Conservation (phyloP, 2,113 vertebrate genomes). For the Dendropsophus ebraccatus region DNA sequence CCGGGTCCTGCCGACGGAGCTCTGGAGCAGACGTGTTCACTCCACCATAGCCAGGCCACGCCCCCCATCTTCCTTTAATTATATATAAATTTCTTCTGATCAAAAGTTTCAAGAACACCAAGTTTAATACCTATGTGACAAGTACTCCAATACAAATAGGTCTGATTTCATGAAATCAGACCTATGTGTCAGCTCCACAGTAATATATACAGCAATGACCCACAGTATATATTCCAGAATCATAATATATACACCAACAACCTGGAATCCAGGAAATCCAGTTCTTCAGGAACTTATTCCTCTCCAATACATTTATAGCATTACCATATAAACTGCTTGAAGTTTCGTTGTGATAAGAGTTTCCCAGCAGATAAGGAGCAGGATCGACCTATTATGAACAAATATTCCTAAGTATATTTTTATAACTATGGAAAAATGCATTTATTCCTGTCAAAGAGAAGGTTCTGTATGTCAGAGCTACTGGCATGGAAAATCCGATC, state of each 20-base stretch:
- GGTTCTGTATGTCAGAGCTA: neutral
- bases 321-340: neutral
- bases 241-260: neutral
- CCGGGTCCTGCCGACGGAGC: too few species aligned
- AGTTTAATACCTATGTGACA: too few species aligned
- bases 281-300: conserved; percentile 19
- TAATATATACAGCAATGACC: neutral
- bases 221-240: neutral
- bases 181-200: neutral
- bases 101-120: neutral
- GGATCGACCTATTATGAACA: neutral
- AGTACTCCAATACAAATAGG: too few species aligned
- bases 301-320: neutral
- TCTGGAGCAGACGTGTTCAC: too few species aligned
- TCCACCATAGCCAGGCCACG: too few species aligned
- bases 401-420: too few species aligned
- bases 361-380: neutral
- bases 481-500: too few species aligned
- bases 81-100: too few species aligned
- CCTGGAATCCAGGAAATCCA: conserved; percentile 42
- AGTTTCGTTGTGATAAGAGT: neutral
- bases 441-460: neutral
- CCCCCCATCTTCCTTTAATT: too few species aligned
- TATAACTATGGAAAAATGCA: neutral
- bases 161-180: neutral